These are phyloP conservation scores for Apteryx mantelli DNA, from an alignment of 2,113 vertebrate species.

Conservation along the genomic window DNA sequence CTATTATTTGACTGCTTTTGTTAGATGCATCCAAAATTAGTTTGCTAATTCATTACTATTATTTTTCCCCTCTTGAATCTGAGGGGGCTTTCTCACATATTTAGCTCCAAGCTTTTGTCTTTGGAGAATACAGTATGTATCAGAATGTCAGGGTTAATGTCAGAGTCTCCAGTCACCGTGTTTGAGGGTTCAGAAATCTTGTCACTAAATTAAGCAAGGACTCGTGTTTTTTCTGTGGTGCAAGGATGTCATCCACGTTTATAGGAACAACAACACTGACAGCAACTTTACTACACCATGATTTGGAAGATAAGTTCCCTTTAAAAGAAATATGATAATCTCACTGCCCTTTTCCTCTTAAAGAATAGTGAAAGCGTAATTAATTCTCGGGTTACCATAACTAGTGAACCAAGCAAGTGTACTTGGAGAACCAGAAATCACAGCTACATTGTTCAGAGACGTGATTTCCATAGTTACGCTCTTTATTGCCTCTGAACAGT, in stretches of 20 bases:
- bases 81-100: not conserved
- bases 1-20: not conserved
- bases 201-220: not conserved
- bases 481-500: not conserved
- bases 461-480: rapidly evolving
- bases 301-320: not conserved
- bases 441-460: not conserved
- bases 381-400: not conserved
- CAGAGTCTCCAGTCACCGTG: not conserved
- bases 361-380: not conserved
- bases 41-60: not conserved
- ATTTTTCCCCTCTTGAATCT: not conserved
- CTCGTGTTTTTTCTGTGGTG: not conserved
- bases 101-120: not conserved
- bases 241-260: not conserved
- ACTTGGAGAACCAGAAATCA: not conserved
- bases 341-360: not conserved
- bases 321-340: not conserved
- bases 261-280: not conserved
- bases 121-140: not conserved
- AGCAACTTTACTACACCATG: not conserved
- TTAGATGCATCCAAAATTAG: not conserved
- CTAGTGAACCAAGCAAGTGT: not conserved
- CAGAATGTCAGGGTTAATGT: not conserved
- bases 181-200: not conserved